Evolutionary conservation across 2,888 invertebrate species (phyloP), one percentile per base, ranked within the genome.

Genomic region (Rhamnusium bicolor): DNA sequence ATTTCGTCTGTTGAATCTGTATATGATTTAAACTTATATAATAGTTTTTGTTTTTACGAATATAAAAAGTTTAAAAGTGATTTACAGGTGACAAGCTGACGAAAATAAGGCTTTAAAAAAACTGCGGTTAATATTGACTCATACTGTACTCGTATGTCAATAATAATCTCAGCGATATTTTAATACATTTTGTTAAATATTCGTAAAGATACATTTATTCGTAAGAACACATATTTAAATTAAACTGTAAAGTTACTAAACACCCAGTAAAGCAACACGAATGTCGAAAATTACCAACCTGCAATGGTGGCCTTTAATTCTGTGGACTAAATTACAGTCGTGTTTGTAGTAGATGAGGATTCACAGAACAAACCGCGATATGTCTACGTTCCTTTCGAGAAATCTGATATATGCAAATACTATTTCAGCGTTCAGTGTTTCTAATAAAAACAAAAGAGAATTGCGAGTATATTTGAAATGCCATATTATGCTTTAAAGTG

Each of bases 321-420:
- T 12, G 16, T 2, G 27, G 24, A 58, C 58, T 58, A 58, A 58
- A 58, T 58, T 58, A 58, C 12, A 24, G 58, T 24, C 27, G 58
- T 27, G 58, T 58, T 58, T 27, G 62, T 7, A 47, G 62, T 27
- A 47, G 62, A 47, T 62, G 62, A 46, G 62, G 18, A 62, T 62
- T 62, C 47, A 12, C 14, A 24, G 46, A 62, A 47, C 12, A 21
- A 46, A 62, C 62, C 62, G 49, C 62, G 62, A 62, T 24, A 62
- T 27, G 62, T 62, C 62, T 49, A 24, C 16, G 24, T 62, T n/a
- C 46, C 62, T 27, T 62, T 27, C 62, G 46, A 46, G 62, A 62
- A 62, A 62, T 62, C 49, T 62, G 62, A 62, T 62, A 62, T 62
- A 62, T 62, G 62, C 62, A 62, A 62, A 62, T 62, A 14, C 12